Base-by-base conservation (phyloP, 2,113 vertebrate species). In the Capra hircus region DNA sequence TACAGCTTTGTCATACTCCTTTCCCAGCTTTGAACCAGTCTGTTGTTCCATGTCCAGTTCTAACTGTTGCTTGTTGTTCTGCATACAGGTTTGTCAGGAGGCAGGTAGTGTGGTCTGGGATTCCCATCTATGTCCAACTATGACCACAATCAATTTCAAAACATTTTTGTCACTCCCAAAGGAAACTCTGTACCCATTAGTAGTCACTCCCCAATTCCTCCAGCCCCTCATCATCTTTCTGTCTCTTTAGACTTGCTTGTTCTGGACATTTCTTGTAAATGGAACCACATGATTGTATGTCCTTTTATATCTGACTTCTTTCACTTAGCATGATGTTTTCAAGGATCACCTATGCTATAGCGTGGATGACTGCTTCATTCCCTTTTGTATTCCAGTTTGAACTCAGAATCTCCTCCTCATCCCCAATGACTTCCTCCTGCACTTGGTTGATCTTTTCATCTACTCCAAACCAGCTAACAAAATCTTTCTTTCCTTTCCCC, bases 301-400 rank as follows among this genome's bases (percentile, higher is more conserved):
- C 67, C n/a, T 95, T 97, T 80, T 53, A 55, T 55, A 74, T 64
- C 71, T 78, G 67, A n/a, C 16, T 89, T 95, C 50, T 97, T 55
- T 83, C 25, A 25, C 23, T 40, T 81, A 92, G 62, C 48, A 83
- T 57, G 19, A 40, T 40, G 55, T 81, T 92, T 96, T 52, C 36
- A 55, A 89, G 78, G 83, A 28, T 86, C 62, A 77, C 23, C 36
- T 25, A 17, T 55, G 48, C 60, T 45, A 5, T 36, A 67, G n/a
- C 6, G 2, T 86, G 17, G 84, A 62, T 16, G 64, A 80, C 28
- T 87, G 36, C 74, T 82, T 64, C 12, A 12, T 93, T 93, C 23
- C 3, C 36, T 91, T 94, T 92, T 95, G 25, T 16, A 88, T 84
- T 67, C 83, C 74, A 40, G 45, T 78, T 82, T 82, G 50, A 96